phyloP scores from a whole-genome alignment of 2,888 invertebrate species.

The Panzeria rudis region DNA sequence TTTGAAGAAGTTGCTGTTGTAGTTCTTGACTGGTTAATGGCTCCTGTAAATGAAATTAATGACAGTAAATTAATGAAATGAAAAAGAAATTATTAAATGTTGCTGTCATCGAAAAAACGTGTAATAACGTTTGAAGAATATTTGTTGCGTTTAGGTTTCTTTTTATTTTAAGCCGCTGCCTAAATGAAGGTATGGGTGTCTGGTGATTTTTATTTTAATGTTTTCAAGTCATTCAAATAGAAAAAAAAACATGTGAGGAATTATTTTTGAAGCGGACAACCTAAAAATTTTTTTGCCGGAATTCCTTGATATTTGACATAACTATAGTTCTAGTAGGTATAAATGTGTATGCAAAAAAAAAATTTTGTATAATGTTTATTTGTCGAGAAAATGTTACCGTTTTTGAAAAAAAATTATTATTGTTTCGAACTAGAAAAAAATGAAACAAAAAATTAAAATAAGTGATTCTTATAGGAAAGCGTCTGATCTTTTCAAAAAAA shows the following conservation, averaged over 20 bases:
- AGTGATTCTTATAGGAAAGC: no score
- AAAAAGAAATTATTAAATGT: slow-evolving; percentile 54
- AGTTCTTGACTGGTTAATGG: slow-evolving; percentile 43
- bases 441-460: no score
- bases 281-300: no score
- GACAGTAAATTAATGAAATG: slow-evolving; percentile 44
- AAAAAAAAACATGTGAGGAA: no score
- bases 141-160: neutral
- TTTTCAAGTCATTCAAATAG: neutral
- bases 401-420: no score
- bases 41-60: slow-evolving; percentile 55
- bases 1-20: neutral
- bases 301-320: no score
- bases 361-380: no score
- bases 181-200: neutral
- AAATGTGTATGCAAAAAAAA: no score
- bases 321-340: no score
- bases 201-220: neutral
- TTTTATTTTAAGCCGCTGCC: slow-evolving; percentile 5
- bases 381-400: no score
- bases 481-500: no score
- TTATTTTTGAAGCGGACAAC: neutral
- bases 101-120: slow-evolving; percentile 59
- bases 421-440: no score
- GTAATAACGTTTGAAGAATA: slow-evolving; percentile 58